Conservation (phyloP, 1,140 invertebrate genomes). For the Aphelenchoides avenae region DNA sequence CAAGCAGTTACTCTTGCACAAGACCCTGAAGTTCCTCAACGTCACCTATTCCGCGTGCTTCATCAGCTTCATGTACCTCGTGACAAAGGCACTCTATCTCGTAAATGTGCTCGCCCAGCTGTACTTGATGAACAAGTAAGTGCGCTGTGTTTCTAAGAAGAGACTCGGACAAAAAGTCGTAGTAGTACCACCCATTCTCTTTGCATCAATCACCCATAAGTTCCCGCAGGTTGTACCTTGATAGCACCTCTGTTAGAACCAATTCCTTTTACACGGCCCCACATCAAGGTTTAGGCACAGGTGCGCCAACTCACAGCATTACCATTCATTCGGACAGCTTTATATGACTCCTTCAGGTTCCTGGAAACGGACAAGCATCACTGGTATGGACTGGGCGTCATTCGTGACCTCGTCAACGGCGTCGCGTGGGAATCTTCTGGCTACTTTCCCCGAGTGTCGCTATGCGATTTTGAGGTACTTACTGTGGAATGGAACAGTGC, state of each 20-base stretch:
- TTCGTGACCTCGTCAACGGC: slow-evolving; percentile 50
- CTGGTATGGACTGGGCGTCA: slow-evolving; percentile 56
- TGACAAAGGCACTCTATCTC: slow-evolving; percentile 48
- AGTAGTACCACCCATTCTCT: neutral
- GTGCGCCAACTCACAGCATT: too few species aligned
- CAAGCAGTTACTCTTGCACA: slow-evolving; percentile 46
- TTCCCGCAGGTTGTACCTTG: too few species aligned
- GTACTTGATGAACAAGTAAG: slow-evolving; percentile 53
- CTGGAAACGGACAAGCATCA: slow-evolving; percentile 50
- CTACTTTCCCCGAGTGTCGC: slow-evolving; percentile 63
- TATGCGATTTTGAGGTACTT: slow-evolving; percentile 64
- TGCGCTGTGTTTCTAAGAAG: slow-evolving; percentile 11
- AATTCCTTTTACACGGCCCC: too few species aligned
- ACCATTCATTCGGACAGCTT: too few species aligned
- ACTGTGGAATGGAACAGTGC: slow-evolving; percentile 1
- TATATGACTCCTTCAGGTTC: too few species aligned
- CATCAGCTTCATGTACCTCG: slow-evolving; percentile 39
- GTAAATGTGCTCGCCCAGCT: slow-evolving; percentile 50
- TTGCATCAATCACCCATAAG: too few species aligned
- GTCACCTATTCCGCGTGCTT: slow-evolving; percentile 52
- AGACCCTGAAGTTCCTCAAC: slow-evolving; percentile 48
- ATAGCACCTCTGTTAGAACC: too few species aligned
- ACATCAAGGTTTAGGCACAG: too few species aligned
- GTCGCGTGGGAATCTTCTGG: slow-evolving; percentile 56
- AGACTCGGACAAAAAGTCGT: neutral